Evolutionary conservation across 2,797 vertebrate genomes (phyloP).

Genomic region (Aeoliscus strigatus): DNA sequence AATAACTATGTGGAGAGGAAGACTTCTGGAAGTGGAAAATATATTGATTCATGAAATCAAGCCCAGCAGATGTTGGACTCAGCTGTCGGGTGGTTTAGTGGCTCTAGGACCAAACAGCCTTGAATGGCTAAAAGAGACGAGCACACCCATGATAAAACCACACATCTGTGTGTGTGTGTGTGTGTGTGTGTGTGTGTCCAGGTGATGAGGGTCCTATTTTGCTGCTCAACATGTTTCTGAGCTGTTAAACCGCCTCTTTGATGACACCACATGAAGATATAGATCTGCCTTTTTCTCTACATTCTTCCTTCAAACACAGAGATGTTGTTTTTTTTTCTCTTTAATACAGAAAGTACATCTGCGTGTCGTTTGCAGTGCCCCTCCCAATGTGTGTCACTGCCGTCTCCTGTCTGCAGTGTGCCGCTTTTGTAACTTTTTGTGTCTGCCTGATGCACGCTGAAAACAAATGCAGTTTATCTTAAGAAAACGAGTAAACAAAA

Average conservation of each 20-base stretch:
- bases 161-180: constrained; percentile 24
- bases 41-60: constrained; percentile 57
- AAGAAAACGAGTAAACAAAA: too few relatives aligned
- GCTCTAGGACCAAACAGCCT: constrained; percentile 47
- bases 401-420: too few relatives aligned
- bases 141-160: constrained; percentile 27
- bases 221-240: constrained; percentile 8
- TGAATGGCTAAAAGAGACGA: constrained; percentile 33
- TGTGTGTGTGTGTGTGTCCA: constrained; percentile 15
- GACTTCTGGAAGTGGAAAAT: constrained; percentile 52
- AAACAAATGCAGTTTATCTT: too few relatives aligned
- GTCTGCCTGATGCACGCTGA: too few relatives aligned
- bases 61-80: constrained; percentile 63
- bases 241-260: constrained; percentile 11
- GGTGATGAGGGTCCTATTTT: constrained; percentile 12
- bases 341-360: constrained; percentile 38
- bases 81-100: constrained; percentile 61
- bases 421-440: too few relatives aligned
- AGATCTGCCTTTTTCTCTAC: constrained; percentile 19
- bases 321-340: constrained; percentile 6
- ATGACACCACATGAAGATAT: constrained; percentile 19
- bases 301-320: constrained; percentile 25
- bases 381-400: constrained; percentile 20
- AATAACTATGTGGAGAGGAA: constrained; percentile 29
- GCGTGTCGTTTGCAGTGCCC: constrained; percentile 40